Percentiles rank a stretch among this genome's conserved stretches.
Conservation (phyloP, 92 coral and sea anemone species). For the Paramuricea clavata region DNA sequence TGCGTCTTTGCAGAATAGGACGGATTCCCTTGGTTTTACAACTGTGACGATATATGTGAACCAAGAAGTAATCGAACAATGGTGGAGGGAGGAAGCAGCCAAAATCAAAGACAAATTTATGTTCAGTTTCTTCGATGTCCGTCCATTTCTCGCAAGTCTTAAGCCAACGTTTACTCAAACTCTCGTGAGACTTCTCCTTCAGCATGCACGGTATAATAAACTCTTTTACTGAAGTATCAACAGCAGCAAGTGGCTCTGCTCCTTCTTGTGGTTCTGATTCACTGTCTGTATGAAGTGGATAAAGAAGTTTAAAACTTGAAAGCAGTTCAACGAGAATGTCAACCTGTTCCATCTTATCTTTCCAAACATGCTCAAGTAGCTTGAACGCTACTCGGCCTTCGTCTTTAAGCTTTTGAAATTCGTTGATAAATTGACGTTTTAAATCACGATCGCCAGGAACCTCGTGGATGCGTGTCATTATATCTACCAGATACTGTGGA, state of each 20-base stretch:
- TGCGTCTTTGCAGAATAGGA: conserved; percentile 60
- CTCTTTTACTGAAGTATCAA: background rate
- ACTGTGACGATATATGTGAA: conserved; percentile 58
- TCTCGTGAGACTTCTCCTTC: conserved; percentile 29
- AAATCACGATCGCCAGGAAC: conserved; percentile 36
- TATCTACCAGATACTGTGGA: conserved; percentile 77
- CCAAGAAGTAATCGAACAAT: conserved; percentile 69
- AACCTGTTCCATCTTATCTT: background rate
- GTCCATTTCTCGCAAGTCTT: conserved; percentile 59
- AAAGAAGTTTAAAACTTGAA: conserved; percentile 23
- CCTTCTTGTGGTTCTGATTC: background rate
- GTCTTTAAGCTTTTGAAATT: conserved; percentile 55
- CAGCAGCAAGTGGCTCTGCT: background rate
- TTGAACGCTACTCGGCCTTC: conserved; percentile 54
- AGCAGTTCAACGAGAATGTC: conserved; percentile 8
- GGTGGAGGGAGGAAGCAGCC: conserved; percentile 75
- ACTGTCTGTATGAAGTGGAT: background rate
- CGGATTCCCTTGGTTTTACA: too few species aligned
- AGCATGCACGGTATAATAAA: conserved; percentile 74
- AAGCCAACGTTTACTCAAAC: conserved; percentile 60
- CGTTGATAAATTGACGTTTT: conserved; percentile 52
- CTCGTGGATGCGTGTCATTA: conserved; percentile 78
- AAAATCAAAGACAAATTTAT: conserved; percentile 73
- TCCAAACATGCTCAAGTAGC: conserved; percentile 64
- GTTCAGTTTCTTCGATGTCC: conserved; percentile 66